Evolutionary conservation across 2,113 vertebrate genomes (phyloP).

Genomic region (Capreolus pygargus): DNA sequence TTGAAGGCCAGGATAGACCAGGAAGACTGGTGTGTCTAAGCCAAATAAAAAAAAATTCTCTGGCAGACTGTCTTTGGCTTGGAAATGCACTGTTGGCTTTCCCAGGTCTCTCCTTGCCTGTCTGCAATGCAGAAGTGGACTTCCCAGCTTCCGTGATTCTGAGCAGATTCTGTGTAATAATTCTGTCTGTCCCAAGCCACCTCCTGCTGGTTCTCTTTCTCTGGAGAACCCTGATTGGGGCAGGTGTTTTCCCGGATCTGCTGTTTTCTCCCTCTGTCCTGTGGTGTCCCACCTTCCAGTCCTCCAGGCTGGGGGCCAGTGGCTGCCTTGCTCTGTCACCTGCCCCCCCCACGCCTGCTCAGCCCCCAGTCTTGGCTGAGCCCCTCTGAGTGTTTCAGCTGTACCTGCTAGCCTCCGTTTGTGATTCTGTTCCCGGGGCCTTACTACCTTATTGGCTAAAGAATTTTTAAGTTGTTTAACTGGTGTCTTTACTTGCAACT

Average conservation of each 20-base stretch:
- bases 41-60: not conserved
- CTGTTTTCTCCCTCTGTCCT: not conserved
- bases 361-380: not conserved
- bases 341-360: not conserved
- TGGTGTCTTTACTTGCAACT: not conserved
- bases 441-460: not conserved
- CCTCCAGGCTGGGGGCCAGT: fast-evolving
- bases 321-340: not conserved
- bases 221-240: not conserved
- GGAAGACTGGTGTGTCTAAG: not conserved
- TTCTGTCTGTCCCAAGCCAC: not conserved
- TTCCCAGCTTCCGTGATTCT: fast-evolving
- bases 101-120: not conserved
- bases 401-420: not conserved
- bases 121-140: not conserved
- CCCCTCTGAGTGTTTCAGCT: no score
- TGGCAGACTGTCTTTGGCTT: not conserved
- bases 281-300: fast-evolving
- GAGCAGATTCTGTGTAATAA: not conserved
- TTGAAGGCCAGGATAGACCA: not conserved
- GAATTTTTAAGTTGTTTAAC: not conserved
- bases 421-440: not conserved
- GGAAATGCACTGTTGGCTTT: not conserved
- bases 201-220: not conserved
- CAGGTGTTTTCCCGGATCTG: no score